Conservation (phyloP, 2,797 vertebrate genomes). For the Furcifer pardalis region DNA sequence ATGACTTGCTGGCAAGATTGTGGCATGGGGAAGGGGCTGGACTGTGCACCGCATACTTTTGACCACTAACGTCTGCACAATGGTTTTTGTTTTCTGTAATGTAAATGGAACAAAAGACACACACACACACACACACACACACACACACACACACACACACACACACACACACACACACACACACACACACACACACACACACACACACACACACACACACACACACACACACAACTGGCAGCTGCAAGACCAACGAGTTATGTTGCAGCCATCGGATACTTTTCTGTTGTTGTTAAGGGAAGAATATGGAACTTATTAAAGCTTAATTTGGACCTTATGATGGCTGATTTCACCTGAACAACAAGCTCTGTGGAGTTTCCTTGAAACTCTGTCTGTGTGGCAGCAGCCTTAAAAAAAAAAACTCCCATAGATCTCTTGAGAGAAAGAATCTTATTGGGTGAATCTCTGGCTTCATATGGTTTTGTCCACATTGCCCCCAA, state of each 20-base stretch:
- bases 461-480: background rate
- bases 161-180: no score
- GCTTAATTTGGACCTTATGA: slow-evolving; percentile 16
- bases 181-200: no score
- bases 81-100: slow-evolving; percentile 17
- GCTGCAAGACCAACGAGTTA: slow-evolving; percentile 1
- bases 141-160: background rate
- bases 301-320: slow-evolving; percentile 26
- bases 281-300: background rate
- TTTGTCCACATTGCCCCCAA: background rate
- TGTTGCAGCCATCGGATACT: background rate
- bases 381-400: background rate
- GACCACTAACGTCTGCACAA: background rate
- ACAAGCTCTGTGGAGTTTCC: background rate
- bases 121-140: no score
- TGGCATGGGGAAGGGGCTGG: background rate
- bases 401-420: no score
- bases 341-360: slow-evolving; percentile 5
- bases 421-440: background rate
- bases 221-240: slow-evolving; percentile 2
- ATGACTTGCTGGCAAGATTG: background rate
- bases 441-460: background rate
- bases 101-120: slow-evolving; percentile 13
- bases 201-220: no score
- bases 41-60: background rate